Percentiles rank a stretch among this genome's conserved stretches.
Evolutionary conservation across 2,888 invertebrate genomes (phyloP).

Genomic region (Acronicta leporina): DNA sequence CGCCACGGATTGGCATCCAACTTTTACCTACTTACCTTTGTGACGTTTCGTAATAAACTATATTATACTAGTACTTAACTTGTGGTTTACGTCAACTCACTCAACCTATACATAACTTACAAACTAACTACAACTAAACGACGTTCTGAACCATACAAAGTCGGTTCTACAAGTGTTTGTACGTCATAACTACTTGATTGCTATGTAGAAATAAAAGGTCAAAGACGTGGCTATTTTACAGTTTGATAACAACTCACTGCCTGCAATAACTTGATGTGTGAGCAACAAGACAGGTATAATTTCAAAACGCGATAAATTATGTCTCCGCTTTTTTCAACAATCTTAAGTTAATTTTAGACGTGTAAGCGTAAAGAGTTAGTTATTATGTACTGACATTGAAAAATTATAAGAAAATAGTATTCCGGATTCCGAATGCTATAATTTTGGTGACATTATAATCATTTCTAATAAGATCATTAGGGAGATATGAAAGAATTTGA

Average conservation of each 20-base stretch:
- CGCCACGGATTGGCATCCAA: too few relatives aligned
- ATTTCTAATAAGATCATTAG: constrained; percentile 35
- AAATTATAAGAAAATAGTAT: constrained; percentile 7
- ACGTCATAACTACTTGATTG: constrained; percentile 19
- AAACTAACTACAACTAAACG: too few relatives aligned
- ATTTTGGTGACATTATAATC: constrained; percentile 30
- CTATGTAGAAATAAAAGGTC: constrained; percentile 17
- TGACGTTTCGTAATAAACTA: too few relatives aligned
- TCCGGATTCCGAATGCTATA: constrained; percentile 6
- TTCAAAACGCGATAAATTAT: neutral
- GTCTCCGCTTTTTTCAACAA: neutral
- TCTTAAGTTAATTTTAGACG: constrained; percentile 15
- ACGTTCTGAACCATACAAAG: too few relatives aligned
- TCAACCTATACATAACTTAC: too few relatives aligned
- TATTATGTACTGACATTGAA: neutral
- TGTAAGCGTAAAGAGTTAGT: constrained; percentile 11
- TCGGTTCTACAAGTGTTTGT: constrained; percentile 8
- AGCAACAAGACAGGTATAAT: neutral
- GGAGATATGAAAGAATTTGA: constrained; percentile 40
- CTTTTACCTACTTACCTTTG: too few relatives aligned
- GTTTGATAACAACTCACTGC: neutral
- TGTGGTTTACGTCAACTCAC: too few relatives aligned
- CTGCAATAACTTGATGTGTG: neutral
- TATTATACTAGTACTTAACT: too few relatives aligned
- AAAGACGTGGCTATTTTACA: constrained; percentile 23